phyloP scores from a whole-genome alignment of 35 echinoderm and acorn worm genomes.

The Ptychodera flava region DNA sequence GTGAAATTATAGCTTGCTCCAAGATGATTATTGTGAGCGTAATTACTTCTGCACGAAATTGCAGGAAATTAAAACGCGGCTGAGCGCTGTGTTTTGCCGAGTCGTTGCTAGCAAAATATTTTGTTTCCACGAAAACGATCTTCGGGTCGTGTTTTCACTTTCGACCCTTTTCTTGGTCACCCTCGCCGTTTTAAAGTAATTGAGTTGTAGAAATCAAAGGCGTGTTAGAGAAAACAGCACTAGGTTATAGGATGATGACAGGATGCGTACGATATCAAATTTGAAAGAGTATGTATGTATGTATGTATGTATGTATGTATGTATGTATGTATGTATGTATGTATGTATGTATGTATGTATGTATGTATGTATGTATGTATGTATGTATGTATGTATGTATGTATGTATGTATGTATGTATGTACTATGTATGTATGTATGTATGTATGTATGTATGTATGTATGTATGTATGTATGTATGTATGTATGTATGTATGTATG shows the following conservation, averaged over 20 bases:
- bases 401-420: conserved; percentile 2
- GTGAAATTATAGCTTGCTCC: no score
- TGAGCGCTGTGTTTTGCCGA: background rate
- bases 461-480: background rate
- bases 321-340: background rate
- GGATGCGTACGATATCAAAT: no score
- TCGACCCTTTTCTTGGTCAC: no score
- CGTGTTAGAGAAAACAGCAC: no score
- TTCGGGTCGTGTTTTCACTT: no score
- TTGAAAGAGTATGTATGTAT: background rate
- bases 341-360: conserved; percentile 2
- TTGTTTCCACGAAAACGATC: background rate
- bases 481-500: conserved; percentile 2
- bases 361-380: background rate
- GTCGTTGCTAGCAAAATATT: background rate
- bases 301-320: background rate
- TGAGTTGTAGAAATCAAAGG: no score
- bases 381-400: background rate
- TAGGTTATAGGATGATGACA: no score
- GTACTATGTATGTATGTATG: background rate
- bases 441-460: background rate
- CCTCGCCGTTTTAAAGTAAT: no score
- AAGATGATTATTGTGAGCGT: background rate
- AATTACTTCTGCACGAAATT: background rate
- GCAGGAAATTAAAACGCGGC: background rate